Evolutionary conservation across 2,888 invertebrate genomes (phyloP).

Genomic region (Malacosoma neustria): DNA sequence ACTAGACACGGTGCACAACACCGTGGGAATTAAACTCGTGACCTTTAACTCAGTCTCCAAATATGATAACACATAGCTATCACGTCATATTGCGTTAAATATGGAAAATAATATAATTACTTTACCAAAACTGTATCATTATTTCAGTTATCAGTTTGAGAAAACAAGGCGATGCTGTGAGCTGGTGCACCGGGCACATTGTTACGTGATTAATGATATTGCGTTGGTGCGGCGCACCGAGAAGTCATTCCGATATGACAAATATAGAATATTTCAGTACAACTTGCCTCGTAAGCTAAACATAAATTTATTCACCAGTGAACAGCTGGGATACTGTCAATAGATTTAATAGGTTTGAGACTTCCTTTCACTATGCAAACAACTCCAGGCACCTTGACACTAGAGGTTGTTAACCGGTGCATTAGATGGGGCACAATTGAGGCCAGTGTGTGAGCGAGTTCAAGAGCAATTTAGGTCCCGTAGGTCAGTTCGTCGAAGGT

Average conservation of each 20-base stretch:
- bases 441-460: constrained; percentile 73
- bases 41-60: no score
- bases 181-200: not conserved
- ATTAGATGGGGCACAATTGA: constrained; percentile 71
- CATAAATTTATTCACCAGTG: constrained; percentile 7
- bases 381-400: constrained; percentile 67
- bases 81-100: no score
- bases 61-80: no score
- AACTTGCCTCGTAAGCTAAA: not conserved
- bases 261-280: not conserved
- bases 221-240: not conserved
- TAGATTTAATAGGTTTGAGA: constrained; percentile 33
- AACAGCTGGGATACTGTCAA: constrained; percentile 11
- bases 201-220: not conserved
- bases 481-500: constrained; percentile 74
- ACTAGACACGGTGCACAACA: no score
- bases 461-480: constrained; percentile 74
- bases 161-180: not conserved
- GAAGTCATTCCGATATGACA: not conserved
- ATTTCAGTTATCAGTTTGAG: not conserved
- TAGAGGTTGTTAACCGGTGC: constrained; percentile 74
- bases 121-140: not conserved
- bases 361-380: constrained; percentile 49
- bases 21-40: no score
- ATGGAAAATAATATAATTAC: not conserved